A percentile compares a stretch with the other conserved stretches of the same genome.
phyloP scores from a whole-genome alignment of 2,888 invertebrate genomes.

The Epinotia bilunana region DNA sequence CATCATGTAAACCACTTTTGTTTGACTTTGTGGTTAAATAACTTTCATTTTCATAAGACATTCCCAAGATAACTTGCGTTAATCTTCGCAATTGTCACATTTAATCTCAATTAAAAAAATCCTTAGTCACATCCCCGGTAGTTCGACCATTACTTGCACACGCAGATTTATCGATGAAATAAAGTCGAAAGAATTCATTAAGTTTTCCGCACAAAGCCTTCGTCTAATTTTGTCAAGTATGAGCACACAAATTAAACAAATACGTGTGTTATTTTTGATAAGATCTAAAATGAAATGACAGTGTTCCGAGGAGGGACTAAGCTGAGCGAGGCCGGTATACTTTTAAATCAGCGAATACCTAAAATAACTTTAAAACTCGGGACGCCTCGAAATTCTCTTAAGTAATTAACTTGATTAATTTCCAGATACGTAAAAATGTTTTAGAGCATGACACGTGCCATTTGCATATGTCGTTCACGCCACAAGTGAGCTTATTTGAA shows the following conservation, averaged over 20 bases:
- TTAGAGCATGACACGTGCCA: constrained; percentile 60
- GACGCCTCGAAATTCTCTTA: constrained; percentile 53
- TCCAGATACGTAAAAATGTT: constrained; percentile 50
- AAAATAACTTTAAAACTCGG: constrained; percentile 46
- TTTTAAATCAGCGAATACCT: constrained; percentile 41
- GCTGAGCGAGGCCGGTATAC: constrained; percentile 11
- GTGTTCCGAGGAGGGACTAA: constrained; percentile 2
- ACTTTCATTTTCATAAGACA: background rate
- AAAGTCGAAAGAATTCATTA: constrained; percentile 28
- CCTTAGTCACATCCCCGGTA: constrained; percentile 21
- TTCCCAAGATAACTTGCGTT: constrained; percentile 7
- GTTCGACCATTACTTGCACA: constrained; percentile 22
- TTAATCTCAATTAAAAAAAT: constrained; percentile 36
- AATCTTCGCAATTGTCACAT: constrained; percentile 30
- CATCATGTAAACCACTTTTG: background rate
- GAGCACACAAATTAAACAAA: constrained; percentile 3
- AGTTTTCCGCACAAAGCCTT: background rate
- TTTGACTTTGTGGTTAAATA: background rate
- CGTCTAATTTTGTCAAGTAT: background rate
- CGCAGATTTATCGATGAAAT: constrained; percentile 14
- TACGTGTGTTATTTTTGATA: constrained; percentile 2
- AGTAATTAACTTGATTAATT: constrained; percentile 55
- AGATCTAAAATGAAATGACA: constrained; percentile 29
- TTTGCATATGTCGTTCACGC: constrained; percentile 60
- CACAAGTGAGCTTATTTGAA: constrained; percentile 30